These are phyloP conservation scores for Lutjanus argentimaculatus DNA, from an alignment of 2,797 vertebrate genomes.

Conservation along the genomic window DNA sequence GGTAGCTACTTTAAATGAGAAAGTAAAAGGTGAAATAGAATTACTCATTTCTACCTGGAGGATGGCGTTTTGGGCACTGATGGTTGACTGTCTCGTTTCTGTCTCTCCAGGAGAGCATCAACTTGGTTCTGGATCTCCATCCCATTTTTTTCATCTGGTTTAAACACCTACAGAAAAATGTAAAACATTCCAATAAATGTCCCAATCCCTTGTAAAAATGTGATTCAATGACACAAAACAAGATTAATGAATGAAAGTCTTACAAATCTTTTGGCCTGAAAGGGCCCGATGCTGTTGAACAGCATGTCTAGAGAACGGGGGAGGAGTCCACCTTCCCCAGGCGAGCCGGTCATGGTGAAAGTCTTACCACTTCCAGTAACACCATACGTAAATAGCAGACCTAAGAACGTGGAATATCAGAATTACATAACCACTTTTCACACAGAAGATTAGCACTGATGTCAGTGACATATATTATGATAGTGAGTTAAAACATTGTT, in stretches of 20 bases:
- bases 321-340: constrained; percentile 95
- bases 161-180: constrained; percentile 90
- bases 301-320: constrained; percentile 95
- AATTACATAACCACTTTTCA: not conserved
- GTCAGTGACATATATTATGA: not conserved
- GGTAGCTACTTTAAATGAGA: not conserved
- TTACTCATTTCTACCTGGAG: constrained; percentile 83
- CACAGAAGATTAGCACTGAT: not conserved
- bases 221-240: not conserved
- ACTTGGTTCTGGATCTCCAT: constrained; percentile 95
- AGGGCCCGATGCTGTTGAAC: constrained; percentile 94
- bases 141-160: constrained; percentile 96
- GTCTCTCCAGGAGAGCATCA: constrained; percentile 94
- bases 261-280: constrained; percentile 97
- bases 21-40: not conserved
- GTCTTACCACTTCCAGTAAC: constrained; percentile 99
- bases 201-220: accelerated
- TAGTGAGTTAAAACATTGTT: not conserved
- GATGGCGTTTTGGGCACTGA: constrained; percentile 87
- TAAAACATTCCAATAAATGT: not conserved
- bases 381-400: constrained; percentile 96
- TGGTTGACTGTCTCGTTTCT: constrained; percentile 90
- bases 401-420: constrained; percentile 73
- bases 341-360: constrained; percentile 95
- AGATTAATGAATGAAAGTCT: constrained; percentile 59